Conservation (phyloP, 2,113 vertebrate species). For the Varanus komodoensis region DNA sequence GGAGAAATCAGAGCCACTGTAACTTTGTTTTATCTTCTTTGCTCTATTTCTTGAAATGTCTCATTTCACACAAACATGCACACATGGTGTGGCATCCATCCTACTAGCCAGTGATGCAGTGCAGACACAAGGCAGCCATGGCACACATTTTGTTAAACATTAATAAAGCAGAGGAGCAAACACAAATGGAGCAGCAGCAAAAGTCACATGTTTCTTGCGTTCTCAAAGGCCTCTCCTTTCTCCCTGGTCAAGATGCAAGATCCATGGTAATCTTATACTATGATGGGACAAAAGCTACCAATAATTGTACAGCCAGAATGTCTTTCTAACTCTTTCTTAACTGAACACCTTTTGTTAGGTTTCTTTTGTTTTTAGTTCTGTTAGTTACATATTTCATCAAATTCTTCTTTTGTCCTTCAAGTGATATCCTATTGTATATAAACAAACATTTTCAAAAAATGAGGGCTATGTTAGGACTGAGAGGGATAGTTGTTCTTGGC, state of each 20-base stretch:
- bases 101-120: neutral
- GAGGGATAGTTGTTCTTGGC: no score
- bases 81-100: neutral
- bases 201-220: neutral
- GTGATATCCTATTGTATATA: neutral
- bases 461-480: no score
- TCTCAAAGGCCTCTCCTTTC: constrained; percentile 19
- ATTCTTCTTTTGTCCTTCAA: no score
- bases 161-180: neutral
- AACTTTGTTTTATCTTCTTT: neutral
- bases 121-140: neutral
- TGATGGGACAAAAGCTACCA: neutral
- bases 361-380: neutral
- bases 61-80: neutral
- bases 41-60: neutral
- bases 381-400: neutral
- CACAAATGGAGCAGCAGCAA: neutral
- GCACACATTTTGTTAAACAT: neutral
- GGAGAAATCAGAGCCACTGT: neutral
- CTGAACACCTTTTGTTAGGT: neutral
- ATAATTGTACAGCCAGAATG: neutral
- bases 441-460: neutral
- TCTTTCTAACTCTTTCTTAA: neutral
- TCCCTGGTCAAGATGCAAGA: constrained; percentile 59
- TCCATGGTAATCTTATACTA: constrained; percentile 64